Evolutionary conservation across 2,113 vertebrate genomes (phyloP), one percentile per base, ranked within the genome.

Genomic region (Pterocles orientalis): DNA sequence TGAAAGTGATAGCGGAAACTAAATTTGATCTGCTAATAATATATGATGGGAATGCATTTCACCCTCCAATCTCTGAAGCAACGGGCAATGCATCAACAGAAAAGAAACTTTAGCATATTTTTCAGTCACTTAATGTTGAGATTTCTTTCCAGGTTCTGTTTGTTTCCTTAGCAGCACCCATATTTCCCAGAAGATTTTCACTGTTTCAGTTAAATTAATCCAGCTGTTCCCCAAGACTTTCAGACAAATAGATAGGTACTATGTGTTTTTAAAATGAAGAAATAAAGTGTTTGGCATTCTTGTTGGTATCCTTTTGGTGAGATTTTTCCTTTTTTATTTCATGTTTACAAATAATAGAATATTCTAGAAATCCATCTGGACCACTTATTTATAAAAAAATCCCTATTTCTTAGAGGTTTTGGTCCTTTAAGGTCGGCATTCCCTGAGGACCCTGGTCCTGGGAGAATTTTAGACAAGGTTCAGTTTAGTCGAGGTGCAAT

Each of bases 1-100:
- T 93, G 88, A 94, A 95, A 94, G 29, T 90, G 90, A 96, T 64
- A 94, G 61, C 72, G 92, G 72, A 86, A 95, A 80, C 65, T 53
- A 60, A 84, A 88, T 94, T 64, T 69, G 75, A 95, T 94, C 94
- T 92, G 68, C 61, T 78, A 72, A 65, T 88, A 91, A 82, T 91
- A 45, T 68, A 82, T 57, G 5, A 90, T 84, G 33, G 50, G 77
- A 94, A 96, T 88, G 48, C 48, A 61, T 96, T 92, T 93, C 33
- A 82, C 78, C 68, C 39, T 75, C 26, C 1, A 3, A 12, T 75
- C 48, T 86, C 31, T 26, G 24, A 88, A 86, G 62, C 14, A 86
- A 84, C 86, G 61, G 56, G 18, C 36, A 92, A 45, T 56, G 58
- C 47, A 81, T 43, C 64, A 86, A 36, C 43, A 88, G 48, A 81